Evolutionary conservation across 2,113 vertebrate species (phyloP), one percentile per base, ranked within the genome.

Genomic region (Polypterus bichir): DNA sequence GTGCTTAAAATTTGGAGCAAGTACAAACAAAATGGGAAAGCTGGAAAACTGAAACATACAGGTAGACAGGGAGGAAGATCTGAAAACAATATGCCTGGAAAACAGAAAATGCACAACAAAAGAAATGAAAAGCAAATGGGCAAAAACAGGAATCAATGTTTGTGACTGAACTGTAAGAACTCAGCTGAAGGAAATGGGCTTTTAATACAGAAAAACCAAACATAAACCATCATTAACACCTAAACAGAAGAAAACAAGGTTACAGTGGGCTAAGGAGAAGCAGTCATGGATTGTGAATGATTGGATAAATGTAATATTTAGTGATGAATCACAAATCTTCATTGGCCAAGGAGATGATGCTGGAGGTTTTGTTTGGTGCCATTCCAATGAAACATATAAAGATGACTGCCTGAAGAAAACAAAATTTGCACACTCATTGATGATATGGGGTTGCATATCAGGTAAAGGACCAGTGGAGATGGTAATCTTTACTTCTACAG

Each of bases 1-100:
- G 48, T 62, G 61, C 1, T 49, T 62, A 62, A 62, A 53, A 62
- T 62, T n/a, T 57, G 61, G 61, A 61, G 4, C 61, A 62, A 62
- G 61, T 9, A 56, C 45, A 63, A 1, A 63, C 10, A 62, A 63
- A 55, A 63, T 63, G 45, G 58, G 62, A 63, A 63, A 47, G 52
- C 27, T 62, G 49, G 10, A 1, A 62, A 62, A 62, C 3, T 3
- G 45, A 60, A 60, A 47, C 61, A 63, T 63, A 59, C 62, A 58
- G 51, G 51, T 63, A 59, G 54, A 59, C 7, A 44, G 48, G 27
- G 27, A 52, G 9, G 45, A 54, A 56, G 5, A 11, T 5, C n/a
- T 62, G 11, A 60, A 60, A 59, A 3, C 5, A 59, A 59, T 46
- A 4, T 46, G 8, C 27, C 27, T 27, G 27, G 27, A 59, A 45